A percentile compares a stretch with the other conserved stretches of the same genome.
Evolutionary conservation across 2,113 vertebrate species (phyloP).

Genomic region (Pachypanchax playfairii): DNA sequence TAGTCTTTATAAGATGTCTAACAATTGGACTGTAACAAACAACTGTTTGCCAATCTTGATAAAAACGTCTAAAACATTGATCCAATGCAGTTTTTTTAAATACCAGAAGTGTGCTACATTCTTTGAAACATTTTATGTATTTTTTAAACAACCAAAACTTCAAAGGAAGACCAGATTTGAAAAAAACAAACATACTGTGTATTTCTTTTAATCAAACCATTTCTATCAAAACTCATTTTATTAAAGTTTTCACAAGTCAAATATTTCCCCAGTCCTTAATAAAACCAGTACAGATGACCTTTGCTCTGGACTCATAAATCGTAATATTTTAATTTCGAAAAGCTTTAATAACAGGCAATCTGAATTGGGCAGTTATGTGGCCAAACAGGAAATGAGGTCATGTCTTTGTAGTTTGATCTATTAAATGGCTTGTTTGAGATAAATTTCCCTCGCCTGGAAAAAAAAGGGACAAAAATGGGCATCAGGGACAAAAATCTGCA

Average conservation of each 20-base stretch:
- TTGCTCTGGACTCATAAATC: neutral
- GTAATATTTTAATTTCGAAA: conserved; percentile 1
- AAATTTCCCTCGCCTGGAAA: neutral
- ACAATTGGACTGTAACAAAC: no score
- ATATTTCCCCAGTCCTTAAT: neutral
- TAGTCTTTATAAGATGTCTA: no score
- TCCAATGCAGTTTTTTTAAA: no score
- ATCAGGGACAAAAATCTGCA: neutral
- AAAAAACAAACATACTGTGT: no score
- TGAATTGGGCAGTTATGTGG: neutral
- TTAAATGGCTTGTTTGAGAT: neutral
- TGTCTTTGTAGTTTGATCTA: neutral
- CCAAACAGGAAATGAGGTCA: conserved; percentile 2
- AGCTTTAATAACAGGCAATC: neutral
- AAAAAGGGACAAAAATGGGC: neutral
- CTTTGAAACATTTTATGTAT: no score
- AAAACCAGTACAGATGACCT: neutral
- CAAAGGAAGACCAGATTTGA: no score
- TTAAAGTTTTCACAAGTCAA: neutral
- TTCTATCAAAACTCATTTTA: neutral
- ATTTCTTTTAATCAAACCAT: neutral
- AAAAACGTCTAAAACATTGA: no score
- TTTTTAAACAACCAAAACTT: no score
- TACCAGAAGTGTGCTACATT: no score
- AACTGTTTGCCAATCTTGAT: no score